phyloP scores from a whole-genome alignment of 92 coral and sea anemone genomes.

The Chrysogorgia sp. region DNA sequence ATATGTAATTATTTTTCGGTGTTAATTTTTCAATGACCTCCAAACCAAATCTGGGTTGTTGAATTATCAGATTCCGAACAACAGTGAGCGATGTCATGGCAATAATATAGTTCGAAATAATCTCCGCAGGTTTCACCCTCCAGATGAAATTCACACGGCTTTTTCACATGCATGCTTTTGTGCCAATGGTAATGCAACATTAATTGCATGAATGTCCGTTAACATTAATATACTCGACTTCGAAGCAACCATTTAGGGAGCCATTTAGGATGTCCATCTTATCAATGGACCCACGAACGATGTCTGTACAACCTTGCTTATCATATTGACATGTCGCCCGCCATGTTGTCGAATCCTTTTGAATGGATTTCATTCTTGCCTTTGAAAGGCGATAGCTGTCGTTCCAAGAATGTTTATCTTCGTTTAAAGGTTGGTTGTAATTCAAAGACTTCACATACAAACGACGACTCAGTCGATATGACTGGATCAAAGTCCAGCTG shows the following conservation, averaged over 20 bases:
- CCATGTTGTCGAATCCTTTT: no score
- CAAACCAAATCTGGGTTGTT: not conserved
- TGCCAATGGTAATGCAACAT: not conserved
- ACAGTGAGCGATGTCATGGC: not conserved
- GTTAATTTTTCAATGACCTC: not conserved
- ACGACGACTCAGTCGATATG: no score
- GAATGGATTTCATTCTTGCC: no score
- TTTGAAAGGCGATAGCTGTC: no score
- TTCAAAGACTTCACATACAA: no score
- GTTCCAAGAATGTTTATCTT: no score
- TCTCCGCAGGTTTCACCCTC: not conserved
- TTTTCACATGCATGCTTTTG: no score
- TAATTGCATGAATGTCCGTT: constrained; percentile 1
- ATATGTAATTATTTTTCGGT: no score
- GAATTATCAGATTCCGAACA: not conserved
- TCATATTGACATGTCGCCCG: no score
- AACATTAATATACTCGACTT: not conserved
- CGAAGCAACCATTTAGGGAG: not conserved
- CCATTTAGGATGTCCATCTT: not conserved
- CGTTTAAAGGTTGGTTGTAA: no score
- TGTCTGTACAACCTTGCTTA: not conserved
- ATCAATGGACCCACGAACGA: not conserved
- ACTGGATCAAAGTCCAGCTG: no score
- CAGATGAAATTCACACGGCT: not conserved
- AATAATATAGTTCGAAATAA: not conserved